phyloP scores from a whole-genome alignment of 2,797 vertebrate species.

The Allobates femoralis region DNA sequence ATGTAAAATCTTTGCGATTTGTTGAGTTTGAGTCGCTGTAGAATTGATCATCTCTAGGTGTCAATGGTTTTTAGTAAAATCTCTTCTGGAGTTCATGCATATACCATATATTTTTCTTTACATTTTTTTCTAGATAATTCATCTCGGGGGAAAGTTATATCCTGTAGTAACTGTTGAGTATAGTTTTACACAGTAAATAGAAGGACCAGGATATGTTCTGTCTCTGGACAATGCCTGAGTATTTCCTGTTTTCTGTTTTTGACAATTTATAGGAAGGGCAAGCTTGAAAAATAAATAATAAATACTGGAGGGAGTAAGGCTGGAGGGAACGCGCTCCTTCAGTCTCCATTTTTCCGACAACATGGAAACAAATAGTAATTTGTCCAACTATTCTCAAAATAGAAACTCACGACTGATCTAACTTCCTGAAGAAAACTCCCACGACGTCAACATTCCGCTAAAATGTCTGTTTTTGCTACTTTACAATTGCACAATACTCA shows the following conservation, averaged over 20 bases:
- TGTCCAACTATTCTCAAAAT: slow-evolving; percentile 3
- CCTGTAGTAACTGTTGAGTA: neutral
- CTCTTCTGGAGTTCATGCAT: neutral
- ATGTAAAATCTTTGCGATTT: too few species aligned
- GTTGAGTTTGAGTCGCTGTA: too few species aligned
- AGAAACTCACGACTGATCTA: neutral
- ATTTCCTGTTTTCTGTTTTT: slow-evolving; percentile 21
- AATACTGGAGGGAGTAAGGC: neutral
- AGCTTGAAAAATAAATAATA: slow-evolving; percentile 11
- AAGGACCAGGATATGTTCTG: neutral
- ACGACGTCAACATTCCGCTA: neutral
- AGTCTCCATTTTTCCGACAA: neutral
- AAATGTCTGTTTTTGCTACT: neutral
- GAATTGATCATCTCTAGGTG: too few species aligned
- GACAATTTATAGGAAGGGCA: slow-evolving; percentile 21
- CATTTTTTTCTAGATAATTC: neutral
- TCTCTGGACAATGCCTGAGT: slow-evolving; percentile 20
- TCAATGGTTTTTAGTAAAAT: neutral
- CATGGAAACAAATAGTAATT: slow-evolving; percentile 5
- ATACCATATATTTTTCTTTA: neutral
- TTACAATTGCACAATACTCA: neutral
- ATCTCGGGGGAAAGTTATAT: neutral
- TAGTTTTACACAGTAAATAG: neutral
- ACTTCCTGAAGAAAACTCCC: neutral
- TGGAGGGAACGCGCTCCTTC: neutral